A percentile compares a stretch with the other conserved stretches of the same genome.
Conservation (phyloP, 2,888 invertebrate species). For the Sisyra terminalis region DNA sequence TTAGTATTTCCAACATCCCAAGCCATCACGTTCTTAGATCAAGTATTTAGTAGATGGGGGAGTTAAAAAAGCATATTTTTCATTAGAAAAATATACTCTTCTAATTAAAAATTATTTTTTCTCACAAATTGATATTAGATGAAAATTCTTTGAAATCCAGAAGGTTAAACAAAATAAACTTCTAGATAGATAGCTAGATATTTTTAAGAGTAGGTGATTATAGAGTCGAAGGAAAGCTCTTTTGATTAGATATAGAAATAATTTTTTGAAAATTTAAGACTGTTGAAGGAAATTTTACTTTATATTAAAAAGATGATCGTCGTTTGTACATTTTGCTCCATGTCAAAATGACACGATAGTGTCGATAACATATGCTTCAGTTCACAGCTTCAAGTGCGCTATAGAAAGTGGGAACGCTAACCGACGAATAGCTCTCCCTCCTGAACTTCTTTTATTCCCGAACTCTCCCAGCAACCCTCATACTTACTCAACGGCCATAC, state of each 20-base stretch:
- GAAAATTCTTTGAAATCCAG: too few species aligned
- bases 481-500: too few species aligned
- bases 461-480: background rate
- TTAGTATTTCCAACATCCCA: background rate
- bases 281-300: background rate
- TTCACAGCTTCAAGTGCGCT: constrained; percentile 4
- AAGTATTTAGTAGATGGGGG: background rate
- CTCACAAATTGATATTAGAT: too few species aligned
- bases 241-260: too few species aligned
- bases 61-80: background rate
- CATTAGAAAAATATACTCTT: background rate
- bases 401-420: background rate
- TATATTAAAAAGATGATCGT: background rate
- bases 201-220: background rate
- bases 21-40: background rate
- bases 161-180: too few species aligned
- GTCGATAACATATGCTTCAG: constrained; percentile 5
- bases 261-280: too few species aligned
- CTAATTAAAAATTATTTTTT: too few species aligned
- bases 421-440: background rate
- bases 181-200: background rate
- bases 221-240: too few species aligned
- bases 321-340: background rate
- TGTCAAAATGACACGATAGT: background rate
- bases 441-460: background rate